Evolutionary conservation across 2,113 vertebrate genomes (phyloP).

Genomic region (mouse (Mus musculus)): GRCm39 chr7:91842001-91842500

Average conservation of each 20-base stretch:
- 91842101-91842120: background rate
- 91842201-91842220: background rate
- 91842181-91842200: background rate
- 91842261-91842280: background rate
- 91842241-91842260: background rate
- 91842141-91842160: background rate
- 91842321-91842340: background rate
- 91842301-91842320: background rate
- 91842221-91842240: background rate
- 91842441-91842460: slow-evolving; percentile 4
- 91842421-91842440: background rate
- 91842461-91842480: background rate
- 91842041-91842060: background rate
- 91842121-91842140: background rate
- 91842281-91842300: background rate
- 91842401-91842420: background rate
- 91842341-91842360: background rate
- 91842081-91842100: too few relatives aligned
- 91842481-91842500: background rate
- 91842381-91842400: background rate
- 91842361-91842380: background rate
- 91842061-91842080: too few relatives aligned
- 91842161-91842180: background rate
- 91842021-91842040: background rate
- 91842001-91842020: background rate